Conservation (phyloP, 2,113 vertebrate species). For the Tiliqua scincoides region DNA sequence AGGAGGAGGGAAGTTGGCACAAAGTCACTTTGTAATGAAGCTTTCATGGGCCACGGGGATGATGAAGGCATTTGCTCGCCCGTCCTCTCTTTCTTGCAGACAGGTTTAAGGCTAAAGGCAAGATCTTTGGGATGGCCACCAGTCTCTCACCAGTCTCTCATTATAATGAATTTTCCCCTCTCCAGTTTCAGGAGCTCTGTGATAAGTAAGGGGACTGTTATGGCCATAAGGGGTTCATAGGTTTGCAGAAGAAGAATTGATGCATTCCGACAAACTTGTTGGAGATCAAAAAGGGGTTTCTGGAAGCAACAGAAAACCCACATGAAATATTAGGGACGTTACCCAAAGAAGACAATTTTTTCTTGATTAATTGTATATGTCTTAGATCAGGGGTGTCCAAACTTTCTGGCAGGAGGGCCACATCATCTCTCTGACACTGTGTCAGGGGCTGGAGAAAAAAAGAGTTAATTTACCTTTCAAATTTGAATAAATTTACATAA, state of each 20-base stretch:
- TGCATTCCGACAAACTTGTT: neutral
- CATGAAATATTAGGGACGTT: too few relatives aligned
- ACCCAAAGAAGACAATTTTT: too few relatives aligned
- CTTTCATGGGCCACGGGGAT: conserved; percentile 49
- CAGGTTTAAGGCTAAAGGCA: conserved; percentile 46
- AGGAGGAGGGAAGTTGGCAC: conserved; percentile 58
- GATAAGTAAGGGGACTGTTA: neutral
- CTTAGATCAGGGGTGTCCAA: too few relatives aligned
- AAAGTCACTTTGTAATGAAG: conserved; percentile 64
- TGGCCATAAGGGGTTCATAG: neutral
- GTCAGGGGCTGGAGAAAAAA: too few relatives aligned
- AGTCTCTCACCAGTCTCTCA: neutral
- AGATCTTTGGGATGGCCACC: neutral
- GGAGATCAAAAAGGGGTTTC: too few relatives aligned
- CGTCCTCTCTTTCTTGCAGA: conserved; percentile 55
- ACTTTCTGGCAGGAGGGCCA: too few relatives aligned
- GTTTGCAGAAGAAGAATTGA: neutral
- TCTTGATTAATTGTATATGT: too few relatives aligned
- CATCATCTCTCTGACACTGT: too few relatives aligned
- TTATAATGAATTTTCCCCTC: neutral
- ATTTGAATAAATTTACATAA: too few relatives aligned
- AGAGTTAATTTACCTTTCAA: too few relatives aligned
- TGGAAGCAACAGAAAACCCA: too few relatives aligned
- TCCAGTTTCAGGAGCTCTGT: neutral
- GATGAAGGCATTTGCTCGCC: conserved; percentile 49